phyloP scores from a whole-genome alignment of 1,140 invertebrate species.

The Dermatophagoides farinae region DNA sequence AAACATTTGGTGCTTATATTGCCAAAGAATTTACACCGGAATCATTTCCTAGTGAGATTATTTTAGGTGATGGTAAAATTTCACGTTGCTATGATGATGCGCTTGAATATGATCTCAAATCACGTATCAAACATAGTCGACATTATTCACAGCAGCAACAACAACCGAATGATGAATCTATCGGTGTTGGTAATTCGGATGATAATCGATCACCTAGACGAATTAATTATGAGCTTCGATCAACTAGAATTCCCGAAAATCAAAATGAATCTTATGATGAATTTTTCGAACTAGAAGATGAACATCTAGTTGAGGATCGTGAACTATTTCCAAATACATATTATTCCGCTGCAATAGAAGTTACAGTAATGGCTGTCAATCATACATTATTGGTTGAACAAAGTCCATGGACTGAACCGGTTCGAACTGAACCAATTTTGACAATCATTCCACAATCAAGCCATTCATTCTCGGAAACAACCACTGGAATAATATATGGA shows the following conservation, averaged over 20 bases:
- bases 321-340: conserved; percentile 18
- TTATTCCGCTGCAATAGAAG: conserved; percentile 20
- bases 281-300: conserved; percentile 26
- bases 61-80: conserved; percentile 12
- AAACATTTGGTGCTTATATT: conserved; percentile 19
- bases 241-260: conserved; percentile 5
- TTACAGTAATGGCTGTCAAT: conserved; percentile 19
- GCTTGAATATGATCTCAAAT: not conserved
- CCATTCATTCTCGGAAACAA: conserved; percentile 16
- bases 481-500: conserved; percentile 18
- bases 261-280: conserved; percentile 15
- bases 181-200: not conserved
- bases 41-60: conserved; percentile 11
- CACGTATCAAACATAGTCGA: not conserved
- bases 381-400: conserved; percentile 17
- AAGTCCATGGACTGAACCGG: conserved; percentile 18
- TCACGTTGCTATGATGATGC: not conserved
- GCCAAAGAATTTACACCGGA: conserved; percentile 18
- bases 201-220: conserved; percentile 7
- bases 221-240: not conserved
- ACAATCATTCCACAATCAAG: not conserved
- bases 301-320: conserved; percentile 27
- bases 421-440: conserved; percentile 12
- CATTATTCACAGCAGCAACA: no score
- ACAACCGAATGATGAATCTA: no score